Evolutionary conservation across 2,113 vertebrate genomes (phyloP).

Genomic region (Paralichthys olivaceus): DNA sequence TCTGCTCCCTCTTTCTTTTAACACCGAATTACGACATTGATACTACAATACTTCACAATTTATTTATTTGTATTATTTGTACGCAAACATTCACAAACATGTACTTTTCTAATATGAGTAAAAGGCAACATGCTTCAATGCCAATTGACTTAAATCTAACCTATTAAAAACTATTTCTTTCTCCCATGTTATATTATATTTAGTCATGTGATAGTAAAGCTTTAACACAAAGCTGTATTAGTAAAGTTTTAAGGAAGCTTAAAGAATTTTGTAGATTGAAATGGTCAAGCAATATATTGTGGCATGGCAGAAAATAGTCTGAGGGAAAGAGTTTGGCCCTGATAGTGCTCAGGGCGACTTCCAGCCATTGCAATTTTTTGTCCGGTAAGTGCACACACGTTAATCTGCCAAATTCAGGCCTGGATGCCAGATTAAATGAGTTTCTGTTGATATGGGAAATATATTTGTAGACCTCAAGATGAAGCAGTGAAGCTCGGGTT

Average conservation of each 20-base stretch:
- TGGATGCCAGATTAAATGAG: conserved; percentile 24
- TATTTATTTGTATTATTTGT: no score
- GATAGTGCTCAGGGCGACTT: background rate
- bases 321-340: background rate
- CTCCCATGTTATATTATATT: no score
- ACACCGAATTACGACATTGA: no score
- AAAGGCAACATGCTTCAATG: no score
- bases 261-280: background rate
- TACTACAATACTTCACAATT: no score
- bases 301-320: background rate
- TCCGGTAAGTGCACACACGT: no score
- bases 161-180: no score
- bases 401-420: conserved; percentile 44
- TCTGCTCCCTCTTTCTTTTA: no score
- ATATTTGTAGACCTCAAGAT: conserved; percentile 17
- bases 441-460: conserved; percentile 27
- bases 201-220: no score
- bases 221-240: background rate
- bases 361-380: background rate
- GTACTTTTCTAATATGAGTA: no score
- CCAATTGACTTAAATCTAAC: no score
- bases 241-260: background rate
- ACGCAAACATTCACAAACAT: no score
- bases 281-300: conserved; percentile 1
- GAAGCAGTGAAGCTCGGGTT: conserved; percentile 18